Conservation (phyloP, 2,113 vertebrate genomes). For the Neofelis nebulosa region DNA sequence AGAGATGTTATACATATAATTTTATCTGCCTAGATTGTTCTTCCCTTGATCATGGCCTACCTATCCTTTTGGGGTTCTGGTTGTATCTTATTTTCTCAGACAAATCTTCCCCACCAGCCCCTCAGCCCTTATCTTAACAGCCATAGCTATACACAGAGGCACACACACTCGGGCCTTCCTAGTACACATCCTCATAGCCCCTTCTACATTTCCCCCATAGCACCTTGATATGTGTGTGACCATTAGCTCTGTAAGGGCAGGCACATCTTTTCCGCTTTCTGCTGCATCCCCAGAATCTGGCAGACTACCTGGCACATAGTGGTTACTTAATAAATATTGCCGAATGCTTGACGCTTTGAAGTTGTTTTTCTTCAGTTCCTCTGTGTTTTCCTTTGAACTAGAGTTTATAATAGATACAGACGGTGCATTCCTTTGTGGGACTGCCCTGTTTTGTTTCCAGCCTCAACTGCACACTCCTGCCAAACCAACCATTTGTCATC, state of each 20-base stretch:
- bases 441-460: neutral
- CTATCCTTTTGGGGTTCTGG: neutral
- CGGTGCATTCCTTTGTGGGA: neutral
- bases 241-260: neutral
- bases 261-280: neutral
- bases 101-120: neutral
- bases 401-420: neutral
- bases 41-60: neutral
- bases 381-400: neutral
- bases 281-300: neutral
- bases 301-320: neutral
- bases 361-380: neutral
- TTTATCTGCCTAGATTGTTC: neutral
- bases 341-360: slow-evolving; percentile 13
- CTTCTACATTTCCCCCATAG: neutral
- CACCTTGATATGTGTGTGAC: neutral
- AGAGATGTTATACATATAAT: neutral
- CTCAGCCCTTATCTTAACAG: no score
- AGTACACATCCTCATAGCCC: neutral
- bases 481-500: neutral
- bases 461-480: neutral
- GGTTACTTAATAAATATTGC: neutral
- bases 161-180: neutral
- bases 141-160: neutral
- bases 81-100: neutral